Evolutionary conservation across 2,797 vertebrate species (phyloP).

Genomic region (Pelodytes ibericus): DNA sequence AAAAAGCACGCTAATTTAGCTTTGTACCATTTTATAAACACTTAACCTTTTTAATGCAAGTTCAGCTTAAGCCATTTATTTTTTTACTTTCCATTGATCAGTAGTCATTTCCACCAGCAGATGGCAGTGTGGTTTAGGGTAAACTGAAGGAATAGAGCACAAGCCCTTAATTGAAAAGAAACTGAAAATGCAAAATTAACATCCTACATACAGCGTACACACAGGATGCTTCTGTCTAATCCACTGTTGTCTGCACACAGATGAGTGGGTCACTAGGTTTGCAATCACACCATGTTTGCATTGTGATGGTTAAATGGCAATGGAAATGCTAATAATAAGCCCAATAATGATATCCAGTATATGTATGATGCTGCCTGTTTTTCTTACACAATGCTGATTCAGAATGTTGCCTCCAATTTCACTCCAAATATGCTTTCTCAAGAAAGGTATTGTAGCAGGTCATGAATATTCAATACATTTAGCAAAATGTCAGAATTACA

Average conservation of each 20-base stretch:
- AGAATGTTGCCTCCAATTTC: background rate
- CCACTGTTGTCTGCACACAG: constrained; percentile 13
- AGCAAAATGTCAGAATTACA: background rate
- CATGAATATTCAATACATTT: background rate
- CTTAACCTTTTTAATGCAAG: too few species aligned
- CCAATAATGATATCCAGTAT: background rate
- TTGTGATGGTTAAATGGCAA: background rate
- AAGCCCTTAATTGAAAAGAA: background rate
- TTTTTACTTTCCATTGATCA: too few species aligned
- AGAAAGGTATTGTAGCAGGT: background rate
- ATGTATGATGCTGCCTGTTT: background rate
- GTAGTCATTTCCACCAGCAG: constrained; percentile 20
- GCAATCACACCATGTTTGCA: background rate
- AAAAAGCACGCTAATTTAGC: too few species aligned
- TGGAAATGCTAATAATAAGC: constrained; percentile 9
- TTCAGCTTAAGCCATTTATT: too few species aligned
- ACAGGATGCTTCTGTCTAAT: background rate
- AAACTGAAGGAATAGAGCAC: background rate
- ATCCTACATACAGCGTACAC: constrained; percentile 23
- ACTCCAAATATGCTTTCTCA: background rate
- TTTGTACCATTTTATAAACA: too few species aligned
- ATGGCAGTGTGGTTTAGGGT: constrained; percentile 22
- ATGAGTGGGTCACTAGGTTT: constrained; percentile 8
- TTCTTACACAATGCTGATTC: background rate
- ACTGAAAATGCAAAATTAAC: constrained; percentile 5